Percentiles rank a stretch among this genome's conserved stretches.
phyloP scores from a whole-genome alignment of 1,140 invertebrate genomes.

The Drosophila lacteicornis region DNA sequence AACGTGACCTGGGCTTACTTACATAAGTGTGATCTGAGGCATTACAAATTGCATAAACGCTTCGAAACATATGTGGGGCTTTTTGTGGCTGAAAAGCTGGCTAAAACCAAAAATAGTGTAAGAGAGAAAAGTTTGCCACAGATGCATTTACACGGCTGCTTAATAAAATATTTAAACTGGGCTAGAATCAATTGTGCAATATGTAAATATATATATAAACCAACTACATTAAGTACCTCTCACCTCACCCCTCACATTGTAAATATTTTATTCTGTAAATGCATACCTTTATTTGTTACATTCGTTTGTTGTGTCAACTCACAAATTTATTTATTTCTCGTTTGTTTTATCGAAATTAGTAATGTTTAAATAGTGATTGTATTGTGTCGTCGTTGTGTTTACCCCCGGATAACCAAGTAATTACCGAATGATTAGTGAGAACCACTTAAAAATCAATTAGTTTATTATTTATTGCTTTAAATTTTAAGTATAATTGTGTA shows the following conservation, averaged over 20 bases:
- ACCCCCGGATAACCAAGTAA: slow-evolving; percentile 6
- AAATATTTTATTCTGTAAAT: slow-evolving; percentile 49
- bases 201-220: slow-evolving; percentile 15
- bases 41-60: slow-evolving; percentile 13
- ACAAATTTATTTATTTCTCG: slow-evolving; percentile 20
- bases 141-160: not conserved
- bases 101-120: not conserved
- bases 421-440: slow-evolving; percentile 10
- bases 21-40: slow-evolving; percentile 5
- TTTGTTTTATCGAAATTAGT: slow-evolving; percentile 17
- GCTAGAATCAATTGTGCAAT: slow-evolving; percentile 9
- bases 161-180: slow-evolving; percentile 11
- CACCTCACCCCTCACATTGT: slow-evolving; percentile 33
- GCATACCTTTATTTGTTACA: slow-evolving; percentile 32
- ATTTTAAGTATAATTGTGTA: slow-evolving; percentile 5
- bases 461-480: slow-evolving; percentile 2
- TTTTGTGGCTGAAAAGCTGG: slow-evolving; percentile 8
- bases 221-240: slow-evolving; percentile 4
- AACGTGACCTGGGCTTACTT: slow-evolving; percentile 27
- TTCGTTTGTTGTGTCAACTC: slow-evolving; percentile 13
- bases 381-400: slow-evolving; percentile 49
- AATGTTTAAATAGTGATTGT: slow-evolving; percentile 37
- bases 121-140: not conserved
- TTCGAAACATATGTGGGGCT: not conserved
- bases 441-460: not conserved